phyloP scores from a whole-genome alignment of 2,888 invertebrate species.

The Ichneumon xanthorius region DNA sequence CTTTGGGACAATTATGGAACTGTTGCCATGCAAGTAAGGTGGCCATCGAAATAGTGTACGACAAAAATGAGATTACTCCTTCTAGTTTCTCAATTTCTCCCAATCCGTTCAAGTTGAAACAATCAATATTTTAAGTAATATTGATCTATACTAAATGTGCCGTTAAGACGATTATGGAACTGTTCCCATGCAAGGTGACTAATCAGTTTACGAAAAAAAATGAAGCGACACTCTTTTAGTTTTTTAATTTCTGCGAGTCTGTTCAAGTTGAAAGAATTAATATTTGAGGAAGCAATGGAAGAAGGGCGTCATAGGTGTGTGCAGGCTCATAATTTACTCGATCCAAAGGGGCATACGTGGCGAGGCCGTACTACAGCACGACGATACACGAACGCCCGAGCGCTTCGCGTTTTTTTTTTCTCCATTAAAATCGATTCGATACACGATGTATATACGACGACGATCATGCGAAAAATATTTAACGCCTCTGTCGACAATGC shows the following conservation, averaged over 20 bases:
- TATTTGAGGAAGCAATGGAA: not conserved
- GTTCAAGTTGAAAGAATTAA: not conserved
- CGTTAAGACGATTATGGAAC: too few relatives aligned
- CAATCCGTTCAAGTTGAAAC: too few relatives aligned
- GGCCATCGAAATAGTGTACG: not conserved
- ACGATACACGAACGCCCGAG: constrained; percentile 1
- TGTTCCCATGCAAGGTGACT: not conserved
- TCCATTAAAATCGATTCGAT: constrained; percentile 30
- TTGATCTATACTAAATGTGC: not conserved
- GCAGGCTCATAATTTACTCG: not conserved
- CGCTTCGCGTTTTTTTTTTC: not conserved
- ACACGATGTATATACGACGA: constrained; percentile 11
- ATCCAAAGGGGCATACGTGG: constrained; percentile 22
- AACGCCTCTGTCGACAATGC: constrained; percentile 29
- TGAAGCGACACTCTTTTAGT: not conserved
- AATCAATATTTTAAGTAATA: too few relatives aligned
- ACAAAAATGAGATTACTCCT: not conserved
- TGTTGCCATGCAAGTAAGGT: not conserved
- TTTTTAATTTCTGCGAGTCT: not conserved
- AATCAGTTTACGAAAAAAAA: not conserved
- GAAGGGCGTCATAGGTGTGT: not conserved
- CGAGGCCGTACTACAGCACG: constrained; percentile 44
- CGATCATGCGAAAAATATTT: constrained; percentile 17
- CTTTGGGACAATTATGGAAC: too few relatives aligned
- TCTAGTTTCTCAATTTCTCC: too few relatives aligned